Percentiles rank a stretch among this genome's conserved stretches.
These are phyloP conservation scores for Perognathus longimembris DNA, from an alignment of 2,113 vertebrate species.

Conservation along the genomic window DNA sequence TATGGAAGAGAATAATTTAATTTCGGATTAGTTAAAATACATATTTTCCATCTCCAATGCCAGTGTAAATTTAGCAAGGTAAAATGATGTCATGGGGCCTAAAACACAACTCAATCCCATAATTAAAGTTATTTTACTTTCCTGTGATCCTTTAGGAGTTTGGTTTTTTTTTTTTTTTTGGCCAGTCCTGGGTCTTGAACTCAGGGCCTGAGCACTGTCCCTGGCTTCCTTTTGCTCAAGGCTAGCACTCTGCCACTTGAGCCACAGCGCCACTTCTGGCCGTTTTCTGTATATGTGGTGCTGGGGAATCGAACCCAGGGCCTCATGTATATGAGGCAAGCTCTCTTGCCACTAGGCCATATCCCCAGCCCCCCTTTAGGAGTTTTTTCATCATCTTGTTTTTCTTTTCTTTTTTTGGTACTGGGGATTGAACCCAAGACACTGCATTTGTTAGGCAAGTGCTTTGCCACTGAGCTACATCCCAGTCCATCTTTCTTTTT, in stretches of 20 bases:
- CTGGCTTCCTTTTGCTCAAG: no score
- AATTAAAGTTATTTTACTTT: slow-evolving; percentile 24
- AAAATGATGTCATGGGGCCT: neutral
- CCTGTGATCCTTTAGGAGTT: neutral
- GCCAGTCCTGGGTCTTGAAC: no score
- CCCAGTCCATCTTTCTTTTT: neutral
- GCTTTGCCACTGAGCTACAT: neutral
- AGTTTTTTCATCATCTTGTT: no score
- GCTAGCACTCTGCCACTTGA: no score
- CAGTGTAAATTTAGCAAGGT: slow-evolving; percentile 18
- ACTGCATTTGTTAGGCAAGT: no score
- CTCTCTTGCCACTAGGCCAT: no score
- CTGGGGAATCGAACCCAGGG: no score
- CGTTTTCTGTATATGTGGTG: no score
- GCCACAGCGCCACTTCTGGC: no score
- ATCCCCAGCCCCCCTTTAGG: no score
- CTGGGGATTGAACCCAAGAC: no score
- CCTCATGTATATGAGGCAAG: no score
- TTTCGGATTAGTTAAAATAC: slow-evolving; percentile 33
- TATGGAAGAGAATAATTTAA: slow-evolving; percentile 29
- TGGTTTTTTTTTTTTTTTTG: neutral
- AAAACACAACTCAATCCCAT: neutral
- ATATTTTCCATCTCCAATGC: neutral
- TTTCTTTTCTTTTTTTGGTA: neutral
- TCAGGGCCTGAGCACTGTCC: neutral